Evolutionary conservation across 2,797 vertebrate genomes (phyloP).

Genomic region (Jordanella pulchra): DNA sequence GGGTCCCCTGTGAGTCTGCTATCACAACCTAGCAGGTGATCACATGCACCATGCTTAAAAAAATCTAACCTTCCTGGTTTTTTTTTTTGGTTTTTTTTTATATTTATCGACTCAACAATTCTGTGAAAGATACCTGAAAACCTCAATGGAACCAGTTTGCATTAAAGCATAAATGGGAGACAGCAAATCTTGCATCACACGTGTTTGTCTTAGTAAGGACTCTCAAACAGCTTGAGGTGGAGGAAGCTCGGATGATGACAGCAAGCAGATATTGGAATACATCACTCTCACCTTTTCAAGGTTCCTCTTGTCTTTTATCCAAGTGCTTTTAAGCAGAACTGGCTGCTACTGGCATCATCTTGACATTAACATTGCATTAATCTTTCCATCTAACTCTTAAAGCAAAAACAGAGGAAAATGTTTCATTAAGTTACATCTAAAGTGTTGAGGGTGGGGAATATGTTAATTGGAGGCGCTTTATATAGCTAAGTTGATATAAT

Average conservation of each 20-base stretch:
- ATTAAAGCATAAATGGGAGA: neutral
- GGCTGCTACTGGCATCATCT: neutral
- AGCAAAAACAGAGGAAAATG: neutral
- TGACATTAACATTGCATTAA: neutral
- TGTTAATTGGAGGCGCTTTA: neutral
- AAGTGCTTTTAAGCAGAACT: neutral
- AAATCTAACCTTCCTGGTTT: neutral
- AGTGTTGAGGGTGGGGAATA: neutral
- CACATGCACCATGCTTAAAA: neutral
- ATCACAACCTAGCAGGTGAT: constrained; percentile 6
- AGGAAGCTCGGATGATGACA: neutral
- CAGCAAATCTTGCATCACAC: neutral
- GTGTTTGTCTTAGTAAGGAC: neutral
- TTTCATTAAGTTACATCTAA: neutral
- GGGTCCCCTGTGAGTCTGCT: neutral
- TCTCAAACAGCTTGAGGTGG: neutral
- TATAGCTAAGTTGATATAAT: neutral
- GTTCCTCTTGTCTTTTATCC: neutral
- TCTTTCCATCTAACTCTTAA: neutral
- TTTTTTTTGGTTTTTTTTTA: too few relatives aligned
- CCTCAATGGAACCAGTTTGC: neutral
- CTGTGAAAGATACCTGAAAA: neutral
- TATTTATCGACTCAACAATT: neutral
- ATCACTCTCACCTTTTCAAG: neutral
- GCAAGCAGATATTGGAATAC: neutral